phyloP scores from a whole-genome alignment of 2,888 invertebrate genomes.

The Oscheius onirici region DNA sequence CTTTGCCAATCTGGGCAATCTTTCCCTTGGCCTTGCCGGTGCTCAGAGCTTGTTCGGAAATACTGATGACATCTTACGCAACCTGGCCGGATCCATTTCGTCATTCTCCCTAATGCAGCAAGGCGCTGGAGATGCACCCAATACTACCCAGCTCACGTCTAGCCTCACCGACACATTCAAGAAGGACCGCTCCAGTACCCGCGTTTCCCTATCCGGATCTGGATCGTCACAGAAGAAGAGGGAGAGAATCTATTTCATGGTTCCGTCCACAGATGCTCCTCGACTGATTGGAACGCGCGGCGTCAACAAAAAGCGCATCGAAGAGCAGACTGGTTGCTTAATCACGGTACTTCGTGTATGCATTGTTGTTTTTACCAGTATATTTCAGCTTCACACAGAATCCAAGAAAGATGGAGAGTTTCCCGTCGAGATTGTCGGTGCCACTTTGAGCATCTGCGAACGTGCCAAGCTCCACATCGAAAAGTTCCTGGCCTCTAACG shows the following conservation, averaged over 20 bases:
- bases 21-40: no score
- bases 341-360: conserved; percentile 32
- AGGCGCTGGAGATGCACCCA: not conserved
- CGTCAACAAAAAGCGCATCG: conserved; percentile 43
- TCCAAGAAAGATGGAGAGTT: conserved; percentile 44
- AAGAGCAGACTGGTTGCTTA: conserved; percentile 39
- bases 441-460: conserved; percentile 27
- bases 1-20: no score
- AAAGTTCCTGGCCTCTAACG: conserved; percentile 30
- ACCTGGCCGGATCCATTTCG: not conserved
- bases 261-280: conserved; percentile 41
- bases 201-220: not conserved
- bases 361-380: not conserved
- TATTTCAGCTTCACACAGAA: conserved; percentile 39
- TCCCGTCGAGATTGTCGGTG: conserved; percentile 39
- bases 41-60: no score
- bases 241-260: conserved; percentile 36
- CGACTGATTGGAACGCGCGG: conserved; percentile 48
- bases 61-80: not conserved
- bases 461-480: conserved; percentile 36
- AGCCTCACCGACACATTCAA: not conserved
- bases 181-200: not conserved
- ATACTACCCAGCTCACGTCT: not conserved
- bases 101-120: not conserved
- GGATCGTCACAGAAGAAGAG: not conserved